Percentiles rank a stretch among this genome's conserved stretches.
Conservation (phyloP, 2,113 vertebrate genomes). For the Marmota flaviventris region DNA sequence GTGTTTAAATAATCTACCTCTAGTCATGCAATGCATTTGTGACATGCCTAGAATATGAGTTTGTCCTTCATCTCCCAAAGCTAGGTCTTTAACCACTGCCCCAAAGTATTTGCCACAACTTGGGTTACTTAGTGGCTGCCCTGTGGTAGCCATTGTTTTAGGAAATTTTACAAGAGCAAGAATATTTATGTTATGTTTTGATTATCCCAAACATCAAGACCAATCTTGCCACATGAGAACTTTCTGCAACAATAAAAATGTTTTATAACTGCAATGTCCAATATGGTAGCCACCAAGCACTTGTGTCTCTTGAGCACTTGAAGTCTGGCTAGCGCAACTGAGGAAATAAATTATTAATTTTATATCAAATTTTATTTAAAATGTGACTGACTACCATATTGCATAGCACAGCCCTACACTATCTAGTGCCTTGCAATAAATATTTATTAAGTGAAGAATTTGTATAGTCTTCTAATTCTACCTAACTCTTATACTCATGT, state of each 20-base stretch:
- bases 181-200: not conserved
- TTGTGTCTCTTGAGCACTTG: not conserved
- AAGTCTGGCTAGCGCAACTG: not conserved
- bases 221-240: not conserved
- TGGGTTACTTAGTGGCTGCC: not conserved
- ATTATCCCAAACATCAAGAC: not conserved
- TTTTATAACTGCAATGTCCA: not conserved
- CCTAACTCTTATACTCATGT: not conserved
- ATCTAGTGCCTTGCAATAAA: not conserved
- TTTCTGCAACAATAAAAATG: not conserved
- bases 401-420: not conserved
- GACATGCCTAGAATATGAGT: not conserved
- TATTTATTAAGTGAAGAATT: not conserved
- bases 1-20: constrained; percentile 8
- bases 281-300: not conserved
- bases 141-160: not conserved
- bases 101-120: not conserved
- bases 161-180: not conserved
- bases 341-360: not conserved
- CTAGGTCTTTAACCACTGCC: not conserved
- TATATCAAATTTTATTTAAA: constrained; percentile 46
- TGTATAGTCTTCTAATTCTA: not conserved
- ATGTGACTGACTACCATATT: not conserved
- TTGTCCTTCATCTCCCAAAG: not conserved
- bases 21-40: not conserved